Base-by-base conservation (phyloP, 2,888 invertebrate genomes). In the Caenorhabditis sp. region DNA sequence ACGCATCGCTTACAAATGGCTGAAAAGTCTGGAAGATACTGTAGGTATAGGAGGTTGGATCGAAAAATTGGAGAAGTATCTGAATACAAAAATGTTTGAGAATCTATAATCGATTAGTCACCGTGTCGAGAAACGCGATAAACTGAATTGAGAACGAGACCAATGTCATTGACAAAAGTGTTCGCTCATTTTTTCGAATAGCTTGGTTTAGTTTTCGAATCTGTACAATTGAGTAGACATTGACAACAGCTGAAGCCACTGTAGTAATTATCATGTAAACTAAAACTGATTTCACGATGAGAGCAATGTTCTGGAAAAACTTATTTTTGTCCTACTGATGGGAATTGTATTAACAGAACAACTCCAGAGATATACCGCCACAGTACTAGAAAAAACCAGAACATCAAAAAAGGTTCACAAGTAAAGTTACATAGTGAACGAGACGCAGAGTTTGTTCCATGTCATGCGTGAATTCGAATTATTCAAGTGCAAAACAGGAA, bases 1-100 rank as follows among this genome's bases (percentile, higher is more conserved):
- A 65, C 17, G 62, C 43, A 65, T 73, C 74, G 37, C 73, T 74
- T 49, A 67, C 66, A 37, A 66, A 71, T 26, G 77, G 77, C 59
- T 65, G 61, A 8, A 70, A 31, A 2, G 21, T 21, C 8, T 51
- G 21, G 21, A 51, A 21, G n/a, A 51, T 21, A 21, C 10, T 21
- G 5, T 23, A 51, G 49, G 37, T 53, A 62, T 62, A 50, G 53
- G 36, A 53, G 53, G 43, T 12, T 58, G 51, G 26, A 3, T n/a
- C 14, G 43, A 43, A 43, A 14, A 21, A 31, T 6, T 12, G 53
- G 14, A 69, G 63, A 26, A 62, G 26, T 8, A 69, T 27, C 69
- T 69, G 58, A 58, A 69, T 27, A 14, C 19, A 53, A 27, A 62
- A 26, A 14, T 53, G 5, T n/a, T 8, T 54, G 19, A 8, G 12